Base-by-base conservation (phyloP, 2,888 invertebrate species). In the Nebria salina region DNA sequence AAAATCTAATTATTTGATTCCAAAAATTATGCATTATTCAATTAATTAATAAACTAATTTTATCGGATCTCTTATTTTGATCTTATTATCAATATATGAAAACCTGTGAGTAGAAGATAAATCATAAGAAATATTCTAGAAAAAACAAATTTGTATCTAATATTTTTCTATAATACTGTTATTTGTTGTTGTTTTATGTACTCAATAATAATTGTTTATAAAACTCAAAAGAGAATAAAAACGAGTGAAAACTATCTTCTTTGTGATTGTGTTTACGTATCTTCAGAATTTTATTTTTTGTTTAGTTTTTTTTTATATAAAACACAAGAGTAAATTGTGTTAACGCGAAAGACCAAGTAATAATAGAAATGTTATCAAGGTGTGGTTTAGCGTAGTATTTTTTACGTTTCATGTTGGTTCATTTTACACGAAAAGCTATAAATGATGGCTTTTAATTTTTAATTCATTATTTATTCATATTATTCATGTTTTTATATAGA, bases 391-490 rank as follows among this genome's bases (percentile, higher is more conserved):
- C 70, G 7, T 54, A 34, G 20, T 70, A 25, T 70, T 70, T 34
- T 26, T 70, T 70, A 8, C 70, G 70, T 70, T 25, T 70, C 70
- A 26, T 70, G 70, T 70, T 34, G 15, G 54, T 54, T 54, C 13
- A 70, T 13, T 70, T 15, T 70, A 9, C 70, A 70, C 70, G 70
- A 25, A 70, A 54, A 54, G 26, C 34, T 25, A 70, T 70, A 34
- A 70, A 73, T 41, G 73, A 73, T 73, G 73, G 43, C 26, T 73
- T 73, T 73, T 73, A 73, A 73, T 43, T 43, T 73, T 15, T 42
- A 73, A 13, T 41, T 73, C 20, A 43, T 73, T 73, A 73, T 41
- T 73, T 41, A 73, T 73, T 73, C 73, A 73, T 73, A 11, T 41
- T 73, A 41, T 43, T 41, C 43, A 41, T 42, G 26, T 73, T 42